Evolutionary conservation across 2,797 vertebrate genomes (phyloP), one percentile per base, ranked within the genome.

Genomic region (Myripristis jacobus): DNA sequence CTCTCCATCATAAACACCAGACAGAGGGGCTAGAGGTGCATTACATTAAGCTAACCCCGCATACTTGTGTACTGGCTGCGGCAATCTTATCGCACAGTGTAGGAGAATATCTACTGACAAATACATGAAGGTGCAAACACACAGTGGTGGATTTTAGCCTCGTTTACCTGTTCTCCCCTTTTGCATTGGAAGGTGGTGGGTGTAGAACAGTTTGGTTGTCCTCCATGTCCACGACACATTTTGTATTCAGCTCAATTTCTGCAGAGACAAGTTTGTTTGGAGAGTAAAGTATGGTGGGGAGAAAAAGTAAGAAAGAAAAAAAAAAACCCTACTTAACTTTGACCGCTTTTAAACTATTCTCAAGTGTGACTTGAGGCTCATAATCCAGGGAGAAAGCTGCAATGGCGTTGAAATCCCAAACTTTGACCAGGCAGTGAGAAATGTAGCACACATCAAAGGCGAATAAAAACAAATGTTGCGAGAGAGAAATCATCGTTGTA

Each of bases 151-250:
- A 2, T 71, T 72, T 68, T 44, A 24, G 55, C 38, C 57, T 73
- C 88, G 69, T 81, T 93, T 97, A 98, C 97, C 97, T 97, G 95
- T 78, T 96, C 75, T 98, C 96, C 91, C 96, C 96, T 90, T 98
- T 99, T 48, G 80, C 83, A 86, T 94, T 94, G 27, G 95, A 95
- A 73, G 97, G 96, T 64, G 97, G 97, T 24, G 97, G 95, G 89
- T 96, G 95, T 69, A 99, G 95, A 58, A 99, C 92, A 2, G 96
- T 98, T 73, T 99, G 98, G 85, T 98, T 98, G 83, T 96, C 96
- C 90, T 99, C 96, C 97, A 99, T 98, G 56, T 99, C 97, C 94
- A 99, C 95, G 87, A 99, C 94, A 91, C 97, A 99, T 93, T 98
- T 99, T 82, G 97, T 98, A 85, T 96, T 97, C 91, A 99, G 94